A percentile compares a stretch with the other conserved stretches of the same genome.
These are phyloP conservation scores for Sibirionetta formosa DNA, from an alignment of 2,797 vertebrate genomes.

Conservation along the genomic window DNA sequence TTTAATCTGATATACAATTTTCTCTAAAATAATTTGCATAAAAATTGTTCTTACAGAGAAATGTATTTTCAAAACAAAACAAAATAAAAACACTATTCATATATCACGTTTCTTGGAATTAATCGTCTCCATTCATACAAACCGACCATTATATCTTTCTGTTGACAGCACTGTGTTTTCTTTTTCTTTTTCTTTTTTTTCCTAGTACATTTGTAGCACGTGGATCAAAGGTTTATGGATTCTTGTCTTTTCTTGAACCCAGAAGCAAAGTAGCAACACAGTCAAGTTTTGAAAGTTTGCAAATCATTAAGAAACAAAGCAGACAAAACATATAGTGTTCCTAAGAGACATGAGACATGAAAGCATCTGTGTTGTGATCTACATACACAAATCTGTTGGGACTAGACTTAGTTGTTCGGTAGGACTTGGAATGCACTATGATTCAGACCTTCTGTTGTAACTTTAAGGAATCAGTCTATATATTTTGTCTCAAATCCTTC, in stretches of 20 bases:
- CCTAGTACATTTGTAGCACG: conserved; percentile 12
- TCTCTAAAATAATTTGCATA: neutral
- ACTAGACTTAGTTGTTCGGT: conserved; percentile 3
- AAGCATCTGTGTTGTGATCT: conserved; percentile 42
- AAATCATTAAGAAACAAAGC: conserved; percentile 57
- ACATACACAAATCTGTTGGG: conserved; percentile 8
- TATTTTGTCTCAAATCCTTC: neutral
- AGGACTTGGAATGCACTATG: conserved; percentile 10
- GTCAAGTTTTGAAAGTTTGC: conserved; percentile 54
- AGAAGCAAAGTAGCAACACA: conserved; percentile 40
- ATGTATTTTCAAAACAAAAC: conserved; percentile 2
- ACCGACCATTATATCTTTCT: conserved; percentile 21
- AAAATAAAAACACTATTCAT: neutral
- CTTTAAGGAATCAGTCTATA: neutral
- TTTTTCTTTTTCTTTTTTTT: neutral
- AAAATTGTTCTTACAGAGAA: conserved; percentile 8
- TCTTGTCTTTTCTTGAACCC: conserved; percentile 48
- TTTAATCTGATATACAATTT: conserved; percentile 13
- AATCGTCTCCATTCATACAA: conserved; percentile 43
- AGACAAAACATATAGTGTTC: conserved; percentile 39
- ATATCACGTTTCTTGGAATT: conserved; percentile 35
- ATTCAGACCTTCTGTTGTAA: conserved; percentile 17
- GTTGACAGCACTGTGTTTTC: conserved; percentile 31
- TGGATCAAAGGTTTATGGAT: conserved; percentile 45
- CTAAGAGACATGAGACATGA: conserved; percentile 37